A percentile compares a stretch with the other conserved stretches of the same genome.
Evolutionary conservation across 1,140 invertebrate species (phyloP).

Genomic region (Samia ricini): DNA sequence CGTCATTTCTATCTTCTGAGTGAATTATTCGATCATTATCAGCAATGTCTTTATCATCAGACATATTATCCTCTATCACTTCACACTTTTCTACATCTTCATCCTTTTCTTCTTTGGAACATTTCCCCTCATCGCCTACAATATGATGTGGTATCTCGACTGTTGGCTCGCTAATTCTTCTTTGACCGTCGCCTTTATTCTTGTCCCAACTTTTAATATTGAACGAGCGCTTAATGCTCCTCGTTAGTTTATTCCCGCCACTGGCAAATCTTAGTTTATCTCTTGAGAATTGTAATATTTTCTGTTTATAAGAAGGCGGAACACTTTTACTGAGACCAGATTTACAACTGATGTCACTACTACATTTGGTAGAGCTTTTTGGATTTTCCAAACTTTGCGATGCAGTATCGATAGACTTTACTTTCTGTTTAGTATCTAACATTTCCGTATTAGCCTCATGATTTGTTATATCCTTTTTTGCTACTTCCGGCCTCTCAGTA

Average conservation of each 20-base stretch:
- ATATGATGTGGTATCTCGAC: slow-evolving; percentile 50
- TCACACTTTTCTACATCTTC: slow-evolving; percentile 68
- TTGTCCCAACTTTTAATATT: slow-evolving; percentile 70
- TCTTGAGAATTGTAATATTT: slow-evolving; percentile 70
- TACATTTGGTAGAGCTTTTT: slow-evolving; percentile 68
- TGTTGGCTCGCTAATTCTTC: slow-evolving; percentile 69
- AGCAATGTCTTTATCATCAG: slow-evolving; percentile 56
- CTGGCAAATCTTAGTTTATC: slow-evolving; percentile 73
- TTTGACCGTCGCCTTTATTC: slow-evolving; percentile 57
- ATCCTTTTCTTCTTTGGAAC: slow-evolving; percentile 63
- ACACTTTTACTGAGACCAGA: slow-evolving; percentile 74
- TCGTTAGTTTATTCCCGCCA: slow-evolving; percentile 67
- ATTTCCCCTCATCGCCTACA: slow-evolving; percentile 44
- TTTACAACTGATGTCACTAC: slow-evolving; percentile 52
- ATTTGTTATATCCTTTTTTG: slow-evolving; percentile 24
- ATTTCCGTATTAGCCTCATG: slow-evolving; percentile 31
- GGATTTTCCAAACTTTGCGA: slow-evolving; percentile 70
- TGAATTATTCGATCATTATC: slow-evolving; percentile 62
- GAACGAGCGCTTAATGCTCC: slow-evolving; percentile 73
- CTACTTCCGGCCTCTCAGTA: slow-evolving; percentile 49
- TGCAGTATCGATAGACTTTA: slow-evolving; percentile 56
- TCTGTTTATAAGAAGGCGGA: slow-evolving; percentile 75
- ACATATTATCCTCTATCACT: slow-evolving; percentile 61
- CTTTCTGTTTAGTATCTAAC: slow-evolving; percentile 47
- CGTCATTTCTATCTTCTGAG: slow-evolving; percentile 44